Conservation (phyloP, 2,797 vertebrate species). For the Platyrinchus mystaceus region DNA sequence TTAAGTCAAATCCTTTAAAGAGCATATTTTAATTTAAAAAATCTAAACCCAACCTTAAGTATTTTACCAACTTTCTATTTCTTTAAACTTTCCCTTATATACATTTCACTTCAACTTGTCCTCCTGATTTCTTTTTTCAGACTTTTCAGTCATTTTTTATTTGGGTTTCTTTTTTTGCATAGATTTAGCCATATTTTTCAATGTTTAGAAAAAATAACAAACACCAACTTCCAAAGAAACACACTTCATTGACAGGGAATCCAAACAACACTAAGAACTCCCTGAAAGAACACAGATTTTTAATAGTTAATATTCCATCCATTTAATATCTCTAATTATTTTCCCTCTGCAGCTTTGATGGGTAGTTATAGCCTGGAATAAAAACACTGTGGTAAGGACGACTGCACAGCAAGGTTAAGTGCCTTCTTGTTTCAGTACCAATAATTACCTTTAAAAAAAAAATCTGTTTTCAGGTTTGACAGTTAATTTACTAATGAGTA, state of each 20-base stretch:
- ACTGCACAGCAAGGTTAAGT: conserved; percentile 82
- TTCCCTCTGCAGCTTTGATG: conserved; percentile 76
- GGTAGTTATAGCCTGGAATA: conserved; percentile 77
- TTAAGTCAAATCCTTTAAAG: not conserved
- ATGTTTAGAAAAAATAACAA: not conserved
- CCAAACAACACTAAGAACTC: conserved; percentile 5
- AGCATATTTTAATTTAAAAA: not conserved
- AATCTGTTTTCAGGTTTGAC: conserved; percentile 80
- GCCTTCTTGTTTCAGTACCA: conserved; percentile 81
- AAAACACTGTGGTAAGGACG: conserved; percentile 78
- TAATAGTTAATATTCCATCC: conserved; percentile 74
- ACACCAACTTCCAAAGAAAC: not conserved
- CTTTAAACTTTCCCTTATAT: not conserved
- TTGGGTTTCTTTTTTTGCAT: not conserved
- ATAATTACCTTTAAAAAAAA: conserved; percentile 81
- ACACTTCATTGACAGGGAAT: not conserved
- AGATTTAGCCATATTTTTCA: not conserved
- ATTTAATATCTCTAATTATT: conserved; percentile 83
- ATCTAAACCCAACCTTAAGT: not conserved
- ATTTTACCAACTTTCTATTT: not conserved
- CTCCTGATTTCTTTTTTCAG: not conserved
- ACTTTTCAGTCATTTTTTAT: not conserved
- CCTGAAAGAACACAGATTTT: conserved; percentile 42
- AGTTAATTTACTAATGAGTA: conserved; percentile 86
- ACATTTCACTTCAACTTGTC: not conserved